These are phyloP conservation scores for Cremastinae sp. DNA, from an alignment of 2,888 invertebrate genomes.

Conservation along the genomic window DNA sequence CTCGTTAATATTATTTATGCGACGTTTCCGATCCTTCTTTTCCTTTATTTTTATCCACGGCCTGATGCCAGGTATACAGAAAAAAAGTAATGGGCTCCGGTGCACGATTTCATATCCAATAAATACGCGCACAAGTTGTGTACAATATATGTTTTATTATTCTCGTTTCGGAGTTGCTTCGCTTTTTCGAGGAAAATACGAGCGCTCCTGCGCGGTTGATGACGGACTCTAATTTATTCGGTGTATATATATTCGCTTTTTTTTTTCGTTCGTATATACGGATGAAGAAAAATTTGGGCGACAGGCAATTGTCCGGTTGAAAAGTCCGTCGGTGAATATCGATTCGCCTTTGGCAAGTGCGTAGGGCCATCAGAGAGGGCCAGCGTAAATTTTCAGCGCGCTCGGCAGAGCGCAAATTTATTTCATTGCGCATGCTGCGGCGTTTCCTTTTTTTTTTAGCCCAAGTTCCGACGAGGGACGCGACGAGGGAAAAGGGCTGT, in stretches of 20 bases:
- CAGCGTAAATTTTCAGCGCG: background rate
- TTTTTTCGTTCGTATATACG: background rate
- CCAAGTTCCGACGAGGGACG: background rate
- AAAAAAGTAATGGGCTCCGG: too few relatives aligned
- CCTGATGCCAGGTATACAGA: background rate
- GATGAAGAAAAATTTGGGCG: conserved; percentile 17
- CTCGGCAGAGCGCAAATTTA: conserved; percentile 44
- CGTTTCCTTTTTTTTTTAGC: conserved; percentile 11
- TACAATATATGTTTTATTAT: too few relatives aligned
- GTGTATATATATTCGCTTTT: too few relatives aligned
- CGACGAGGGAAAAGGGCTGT: background rate
- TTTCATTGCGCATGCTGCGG: conserved; percentile 50
- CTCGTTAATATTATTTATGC: conserved; percentile 61
- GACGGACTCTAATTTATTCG: background rate
- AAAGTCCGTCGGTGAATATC: conserved; percentile 50
- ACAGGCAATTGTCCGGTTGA: conserved; percentile 27
- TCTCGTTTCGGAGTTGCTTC: too few relatives aligned
- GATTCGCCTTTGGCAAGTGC: conserved; percentile 40
- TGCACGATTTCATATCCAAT: too few relatives aligned
- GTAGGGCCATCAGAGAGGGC: background rate
- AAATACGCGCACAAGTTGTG: too few relatives aligned
- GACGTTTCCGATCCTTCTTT: conserved; percentile 46
- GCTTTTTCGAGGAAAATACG: too few relatives aligned
- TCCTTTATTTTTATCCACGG: background rate
- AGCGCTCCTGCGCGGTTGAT: too few relatives aligned